A percentile compares a stretch with the other conserved stretches of the same genome.
Conservation (phyloP, 2,888 invertebrate species). For the Andrena chrysosceles region DNA sequence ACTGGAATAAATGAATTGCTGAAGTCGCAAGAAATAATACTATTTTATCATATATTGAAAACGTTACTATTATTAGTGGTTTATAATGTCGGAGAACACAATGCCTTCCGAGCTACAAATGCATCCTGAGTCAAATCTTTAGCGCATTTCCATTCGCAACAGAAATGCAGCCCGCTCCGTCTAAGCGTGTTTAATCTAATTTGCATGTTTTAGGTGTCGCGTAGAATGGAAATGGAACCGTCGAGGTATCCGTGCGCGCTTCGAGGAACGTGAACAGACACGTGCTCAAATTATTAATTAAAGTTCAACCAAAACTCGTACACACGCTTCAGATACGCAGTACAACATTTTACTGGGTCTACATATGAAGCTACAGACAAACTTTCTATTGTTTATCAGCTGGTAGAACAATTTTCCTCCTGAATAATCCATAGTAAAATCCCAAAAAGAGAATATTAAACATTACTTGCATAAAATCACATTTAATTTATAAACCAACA, state of each 20-base stretch:
- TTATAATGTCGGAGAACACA: constrained; percentile 12
- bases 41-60: background rate
- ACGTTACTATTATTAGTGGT: background rate
- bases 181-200: constrained; percentile 57
- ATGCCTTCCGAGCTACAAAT: constrained; percentile 7
- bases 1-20: too few relatives aligned
- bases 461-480: too few relatives aligned
- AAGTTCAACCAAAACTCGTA: constrained; percentile 33
- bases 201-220: constrained; percentile 57
- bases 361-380: background rate
- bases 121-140: constrained; percentile 54
- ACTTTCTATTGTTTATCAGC: too few relatives aligned
- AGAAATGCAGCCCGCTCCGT: constrained; percentile 43
- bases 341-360: background rate
- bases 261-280: constrained; percentile 29
- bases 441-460: too few relatives aligned
- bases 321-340: constrained; percentile 9
- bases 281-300: constrained; percentile 54
- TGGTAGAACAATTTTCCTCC: too few relatives aligned
- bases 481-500: too few relatives aligned
- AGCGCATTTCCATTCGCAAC: constrained; percentile 55
- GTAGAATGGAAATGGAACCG: constrained; percentile 54
- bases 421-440: too few relatives aligned
- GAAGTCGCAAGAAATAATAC: background rate
- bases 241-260: constrained; percentile 15